A percentile compares a stretch with the other conserved stretches of the same genome.
Conservation (phyloP, 1,140 invertebrate genomes). For the Drosophila sulfurigaster region DNA sequence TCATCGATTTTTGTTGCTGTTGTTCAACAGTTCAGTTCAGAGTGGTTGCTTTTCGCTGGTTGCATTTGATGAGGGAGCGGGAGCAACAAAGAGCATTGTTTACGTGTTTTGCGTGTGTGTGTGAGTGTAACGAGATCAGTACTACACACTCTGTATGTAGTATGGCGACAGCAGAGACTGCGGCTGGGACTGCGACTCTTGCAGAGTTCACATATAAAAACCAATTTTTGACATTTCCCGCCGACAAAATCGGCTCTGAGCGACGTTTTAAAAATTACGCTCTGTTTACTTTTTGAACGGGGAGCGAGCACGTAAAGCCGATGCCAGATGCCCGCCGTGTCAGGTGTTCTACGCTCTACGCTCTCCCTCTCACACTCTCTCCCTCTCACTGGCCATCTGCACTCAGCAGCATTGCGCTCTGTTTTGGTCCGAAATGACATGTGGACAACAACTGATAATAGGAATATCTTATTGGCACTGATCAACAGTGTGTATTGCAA, state of each 20-base stretch:
- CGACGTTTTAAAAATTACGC: conserved; percentile 79
- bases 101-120: conserved; percentile 67
- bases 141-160: conserved; percentile 47
- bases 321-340: conserved; percentile 66
- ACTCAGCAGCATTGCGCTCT: conserved; percentile 46
- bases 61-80: conserved; percentile 60
- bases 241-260: conserved; percentile 63
- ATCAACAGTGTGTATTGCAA: conserved; percentile 24
- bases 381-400: too few relatives aligned
- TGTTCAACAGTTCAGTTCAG: conserved; percentile 18
- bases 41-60: conserved; percentile 46
- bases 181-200: conserved; percentile 58
- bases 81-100: conserved; percentile 76
- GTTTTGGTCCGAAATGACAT: conserved; percentile 68
- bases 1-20: conserved; percentile 55
- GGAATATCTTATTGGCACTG: conserved; percentile 41
- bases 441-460: conserved; percentile 33
- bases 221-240: conserved; percentile 76
- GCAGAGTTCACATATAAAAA: conserved; percentile 73
- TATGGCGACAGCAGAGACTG: conserved; percentile 8
- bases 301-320: conserved; percentile 54
- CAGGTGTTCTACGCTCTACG: conserved; percentile 56
- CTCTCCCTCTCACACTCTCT: conserved; percentile 19
- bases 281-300: conserved; percentile 77
- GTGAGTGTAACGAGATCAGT: conserved; percentile 82